Conservation (phyloP, 2,113 vertebrate species). For the Gnathonemus echidnorhynchus region DNA sequence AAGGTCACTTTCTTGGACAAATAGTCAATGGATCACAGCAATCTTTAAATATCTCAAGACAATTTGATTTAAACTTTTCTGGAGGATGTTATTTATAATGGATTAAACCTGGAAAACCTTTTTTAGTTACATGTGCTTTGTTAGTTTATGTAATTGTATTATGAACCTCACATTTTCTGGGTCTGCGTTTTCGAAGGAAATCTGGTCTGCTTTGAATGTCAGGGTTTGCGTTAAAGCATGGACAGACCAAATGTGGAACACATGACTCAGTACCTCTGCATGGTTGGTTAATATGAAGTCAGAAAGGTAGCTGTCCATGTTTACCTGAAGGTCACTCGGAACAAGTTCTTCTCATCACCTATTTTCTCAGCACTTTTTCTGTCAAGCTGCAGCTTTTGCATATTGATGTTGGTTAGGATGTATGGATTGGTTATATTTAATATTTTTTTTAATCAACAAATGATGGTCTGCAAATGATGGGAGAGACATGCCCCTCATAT, state of each 20-base stretch:
- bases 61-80: conserved; percentile 1
- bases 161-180: background rate
- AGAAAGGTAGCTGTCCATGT: background rate
- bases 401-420: background rate
- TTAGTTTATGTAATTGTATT: background rate
- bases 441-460: background rate
- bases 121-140: background rate
- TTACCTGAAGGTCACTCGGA: background rate
- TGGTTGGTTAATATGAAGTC: background rate
- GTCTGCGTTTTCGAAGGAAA: background rate
- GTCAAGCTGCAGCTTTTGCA: background rate
- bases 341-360: background rate
- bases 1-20: background rate
- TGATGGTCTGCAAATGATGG: background rate
- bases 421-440: background rate
- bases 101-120: background rate
- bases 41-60: background rate
- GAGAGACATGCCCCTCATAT: background rate
- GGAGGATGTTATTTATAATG: background rate
- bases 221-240: background rate
- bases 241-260: background rate
- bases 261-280: background rate
- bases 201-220: background rate
- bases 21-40: background rate
- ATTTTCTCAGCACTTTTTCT: background rate